Evolutionary conservation across 2,888 invertebrate species (phyloP), one percentile per base, ranked within the genome.

Genomic region (Ectemnius cavifrons): DNA sequence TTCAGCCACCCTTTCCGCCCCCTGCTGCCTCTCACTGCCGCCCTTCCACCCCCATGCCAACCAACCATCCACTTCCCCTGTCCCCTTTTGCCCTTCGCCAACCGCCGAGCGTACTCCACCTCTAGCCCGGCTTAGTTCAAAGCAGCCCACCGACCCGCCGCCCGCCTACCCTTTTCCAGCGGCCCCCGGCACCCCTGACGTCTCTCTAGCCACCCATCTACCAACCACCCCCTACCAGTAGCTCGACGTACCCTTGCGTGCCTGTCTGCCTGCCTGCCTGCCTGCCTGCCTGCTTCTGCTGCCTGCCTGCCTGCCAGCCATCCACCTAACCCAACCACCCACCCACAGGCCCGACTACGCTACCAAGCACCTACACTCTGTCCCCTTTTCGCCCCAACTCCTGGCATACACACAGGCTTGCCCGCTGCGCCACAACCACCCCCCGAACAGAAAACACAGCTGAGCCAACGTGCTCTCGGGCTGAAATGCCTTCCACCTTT

Each of bases 61-160:
- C 78, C 81, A 80, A 77, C 80, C 81, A 77, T 78, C 75, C 76
- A 71, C 63, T 76, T 77, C 79, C 77, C 66, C 79, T 76, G 79
- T 78, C 82, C 80, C 83, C 86, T 80, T 84, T 83, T 80, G 84
- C 87, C 87, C 87, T 87, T 86, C 87, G 84, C 85, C 85, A 85
- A 85, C 87, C 87, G 79, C 84, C 84, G 80, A 85, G 84, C 86
- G 79, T 85, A 85, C 87, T 87, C 89, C 83, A 85, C 85, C 86
- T 86, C 86, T 85, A 86, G 81, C 87, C 86, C 84, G 86, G 89
- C 90, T 89, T 89, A 89, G 89, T 90, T 90, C 89, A 90, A 90
- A 90, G 90, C 90, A 90, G 84, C 88, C 88, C 87, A 85, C 82
- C 70, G 57, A 75, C 75, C 76, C 73, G 73, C 84, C 81, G 68